Base-by-base conservation (phyloP, 2,888 invertebrate genomes). In the Drosophila colorata region DNA sequence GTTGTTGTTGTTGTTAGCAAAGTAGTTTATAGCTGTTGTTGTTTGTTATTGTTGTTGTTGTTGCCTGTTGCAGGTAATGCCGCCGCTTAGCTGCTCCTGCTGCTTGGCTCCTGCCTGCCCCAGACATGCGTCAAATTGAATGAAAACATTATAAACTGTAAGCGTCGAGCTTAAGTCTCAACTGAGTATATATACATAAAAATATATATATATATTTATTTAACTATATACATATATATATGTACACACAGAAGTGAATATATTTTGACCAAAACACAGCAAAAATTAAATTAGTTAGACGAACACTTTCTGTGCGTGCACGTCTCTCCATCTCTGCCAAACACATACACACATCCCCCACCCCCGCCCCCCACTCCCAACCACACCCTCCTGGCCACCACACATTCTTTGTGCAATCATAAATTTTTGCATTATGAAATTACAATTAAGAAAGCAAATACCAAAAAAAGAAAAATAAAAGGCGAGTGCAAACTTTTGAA, bases 401-500 rank as follows among this genome's bases (percentile, higher is more conserved):
- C 28, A 9, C n/a, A 20, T 9, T 35, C 16, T 37, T 33, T 69
- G 35, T 67, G 58, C 55, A 66, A 79, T 70, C 63, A 76, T 74
- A 79, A 70, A 79, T 79, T 74, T 76, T 58, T 63, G 64, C 71
- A 70, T 77, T 79, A 77, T 77, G 53, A 70, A 75, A 77, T 77
- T 77, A 75, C 74, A 79, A 79, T 78, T 61, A 69, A 60, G 61
- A 74, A 79, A 33, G 44, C 49, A 64, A 78, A 59, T 55, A 57
- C 51, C 55, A 38, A 71, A 75, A 53, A 33, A 28, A 9, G 0
- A 28, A 28, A 28, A 28, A 33, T 33, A 33, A 51, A 72, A 51
- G 49, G 52, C 47, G 40, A 73, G 47, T 44, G 51, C 47, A 68
- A 78, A 78, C 4, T 48, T 74, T 72, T 77, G 52, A 53, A 46